These are phyloP conservation scores for Brachyrhaphis roseni DNA, from an alignment of 2,797 vertebrate species.

Conservation along the genomic window DNA sequence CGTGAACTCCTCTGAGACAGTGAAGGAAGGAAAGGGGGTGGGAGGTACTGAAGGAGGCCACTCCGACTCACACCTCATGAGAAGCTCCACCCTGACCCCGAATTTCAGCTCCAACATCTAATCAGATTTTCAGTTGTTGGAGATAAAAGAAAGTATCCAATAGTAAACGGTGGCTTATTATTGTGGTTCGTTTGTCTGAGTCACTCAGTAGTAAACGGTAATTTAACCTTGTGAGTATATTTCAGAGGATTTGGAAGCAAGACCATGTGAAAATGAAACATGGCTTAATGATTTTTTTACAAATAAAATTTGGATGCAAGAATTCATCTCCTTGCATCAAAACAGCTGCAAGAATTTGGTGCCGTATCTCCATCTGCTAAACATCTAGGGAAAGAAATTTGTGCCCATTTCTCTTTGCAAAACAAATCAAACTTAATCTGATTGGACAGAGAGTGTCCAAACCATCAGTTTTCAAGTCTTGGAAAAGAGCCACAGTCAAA, in stretches of 20 bases:
- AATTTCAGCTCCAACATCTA: conserved; percentile 39
- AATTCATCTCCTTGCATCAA: neutral
- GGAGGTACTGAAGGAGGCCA: conserved; percentile 23
- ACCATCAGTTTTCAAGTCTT: neutral
- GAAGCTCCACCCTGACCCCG: conserved; percentile 49
- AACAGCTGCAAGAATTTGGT: neutral
- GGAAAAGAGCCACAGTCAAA: neutral
- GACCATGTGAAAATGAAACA: conserved; percentile 9
- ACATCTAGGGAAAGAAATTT: neutral
- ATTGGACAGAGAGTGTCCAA: neutral
- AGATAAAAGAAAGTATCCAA: conserved; percentile 21
- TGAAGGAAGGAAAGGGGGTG: conserved; percentile 26
- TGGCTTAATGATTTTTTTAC: neutral
- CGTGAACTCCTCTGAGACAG: conserved; percentile 64
- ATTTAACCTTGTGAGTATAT: conserved; percentile 35
- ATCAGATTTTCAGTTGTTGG: conserved; percentile 42
- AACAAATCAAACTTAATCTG: neutral
- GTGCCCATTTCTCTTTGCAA: neutral
- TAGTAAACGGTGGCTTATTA: conserved; percentile 16
- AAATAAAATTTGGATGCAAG: neutral
- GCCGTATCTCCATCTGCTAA: neutral
- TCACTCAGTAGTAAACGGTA: conserved; percentile 16
- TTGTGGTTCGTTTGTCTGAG: conserved; percentile 40
- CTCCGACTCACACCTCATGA: conserved; percentile 61
- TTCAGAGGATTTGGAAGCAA: conserved; percentile 23